phyloP scores from a whole-genome alignment of 2,888 invertebrate species.

The Limnephilus marmoratus region DNA sequence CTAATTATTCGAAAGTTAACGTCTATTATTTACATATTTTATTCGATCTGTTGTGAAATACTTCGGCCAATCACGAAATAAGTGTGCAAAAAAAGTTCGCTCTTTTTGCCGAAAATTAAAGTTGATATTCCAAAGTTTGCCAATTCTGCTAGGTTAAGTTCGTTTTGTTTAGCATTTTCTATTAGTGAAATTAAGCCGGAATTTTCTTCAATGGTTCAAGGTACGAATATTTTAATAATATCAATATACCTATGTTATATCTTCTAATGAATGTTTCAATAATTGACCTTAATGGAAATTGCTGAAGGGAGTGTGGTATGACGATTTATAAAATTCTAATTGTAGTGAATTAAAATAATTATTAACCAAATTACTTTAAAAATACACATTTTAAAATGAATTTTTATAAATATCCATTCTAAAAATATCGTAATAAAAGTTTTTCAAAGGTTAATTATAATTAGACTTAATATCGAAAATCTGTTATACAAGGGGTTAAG shows the following conservation, averaged over 20 bases:
- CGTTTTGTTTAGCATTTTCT: background rate
- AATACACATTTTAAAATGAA: too few relatives aligned
- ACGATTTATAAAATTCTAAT: background rate
- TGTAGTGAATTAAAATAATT: too few relatives aligned
- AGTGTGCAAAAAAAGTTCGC: background rate
- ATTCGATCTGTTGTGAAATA: background rate
- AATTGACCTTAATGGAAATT: background rate
- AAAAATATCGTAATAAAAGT: too few relatives aligned
- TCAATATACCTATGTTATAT: background rate
- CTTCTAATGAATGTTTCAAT: background rate
- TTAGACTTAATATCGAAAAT: too few relatives aligned
- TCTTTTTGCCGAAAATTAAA: background rate
- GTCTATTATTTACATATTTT: background rate
- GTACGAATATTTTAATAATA: background rate
- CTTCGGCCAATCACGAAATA: background rate
- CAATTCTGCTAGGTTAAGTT: background rate
- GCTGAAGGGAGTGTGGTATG: background rate
- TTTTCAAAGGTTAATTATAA: too few relatives aligned
- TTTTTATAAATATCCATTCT: too few relatives aligned
- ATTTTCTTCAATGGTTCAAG: background rate
- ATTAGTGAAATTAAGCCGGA: background rate
- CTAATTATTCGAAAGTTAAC: background rate
- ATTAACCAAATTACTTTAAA: too few relatives aligned
- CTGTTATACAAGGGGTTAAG: too few relatives aligned
- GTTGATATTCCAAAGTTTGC: background rate